Evolutionary conservation across 2,113 vertebrate genomes (phyloP).

Genomic region (Aspidoscelis tigris): DNA sequence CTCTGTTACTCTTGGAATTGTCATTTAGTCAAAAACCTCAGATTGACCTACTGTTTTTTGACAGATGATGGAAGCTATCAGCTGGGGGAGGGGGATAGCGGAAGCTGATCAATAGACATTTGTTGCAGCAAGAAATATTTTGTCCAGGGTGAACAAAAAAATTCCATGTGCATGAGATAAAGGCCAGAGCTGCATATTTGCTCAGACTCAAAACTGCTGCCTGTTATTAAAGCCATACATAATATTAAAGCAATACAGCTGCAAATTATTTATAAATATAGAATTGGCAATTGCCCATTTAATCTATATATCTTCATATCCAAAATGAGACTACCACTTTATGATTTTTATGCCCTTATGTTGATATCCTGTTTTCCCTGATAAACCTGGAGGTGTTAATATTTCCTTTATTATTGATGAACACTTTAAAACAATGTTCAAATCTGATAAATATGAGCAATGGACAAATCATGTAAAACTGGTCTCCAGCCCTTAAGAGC

Average conservation of each 20-base stretch:
- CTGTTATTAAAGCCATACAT: slow-evolving; percentile 25
- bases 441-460: neutral
- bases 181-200: neutral
- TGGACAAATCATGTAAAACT: neutral
- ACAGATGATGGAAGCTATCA: neutral
- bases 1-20: neutral
- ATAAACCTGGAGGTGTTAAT: neutral
- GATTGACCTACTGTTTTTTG: neutral
- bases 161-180: neutral
- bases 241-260: neutral
- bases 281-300: neutral
- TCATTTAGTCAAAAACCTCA: neutral
- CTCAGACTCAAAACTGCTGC: neutral
- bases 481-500: neutral
- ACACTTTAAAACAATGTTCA: neutral
- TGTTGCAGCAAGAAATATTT: neutral
- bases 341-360: neutral
- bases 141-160: neutral
- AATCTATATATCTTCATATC: neutral
- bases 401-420: neutral
- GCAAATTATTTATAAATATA: slow-evolving; percentile 10
- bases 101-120: neutral
- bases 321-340: neutral
- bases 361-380: neutral
- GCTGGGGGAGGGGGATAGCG: neutral